A percentile compares a stretch with the other conserved stretches of the same genome.
Evolutionary conservation across 2,797 vertebrate genomes (phyloP).

Genomic region (Hoplostethus mediterraneus): DNA sequence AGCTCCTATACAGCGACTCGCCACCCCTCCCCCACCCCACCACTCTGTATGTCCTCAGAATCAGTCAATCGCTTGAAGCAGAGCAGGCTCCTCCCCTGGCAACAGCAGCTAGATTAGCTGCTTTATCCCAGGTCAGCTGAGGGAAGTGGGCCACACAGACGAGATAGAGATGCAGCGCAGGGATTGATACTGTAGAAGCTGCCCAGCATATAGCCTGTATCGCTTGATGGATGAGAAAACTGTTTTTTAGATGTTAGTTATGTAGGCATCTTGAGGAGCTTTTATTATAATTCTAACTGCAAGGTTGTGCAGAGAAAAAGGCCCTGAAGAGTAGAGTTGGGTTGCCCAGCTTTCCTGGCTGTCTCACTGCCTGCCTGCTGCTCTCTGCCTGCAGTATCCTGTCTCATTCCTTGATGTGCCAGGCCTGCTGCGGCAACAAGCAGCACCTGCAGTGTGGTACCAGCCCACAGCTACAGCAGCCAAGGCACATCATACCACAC

Average conservation of each 20-base stretch:
- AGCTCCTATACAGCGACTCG: slow-evolving; percentile 61
- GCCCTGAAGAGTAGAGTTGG: slow-evolving; percentile 9
- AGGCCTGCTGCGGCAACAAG: slow-evolving; percentile 63
- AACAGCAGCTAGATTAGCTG: slow-evolving; percentile 80
- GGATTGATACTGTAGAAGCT: not conserved
- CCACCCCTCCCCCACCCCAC: slow-evolving; percentile 71
- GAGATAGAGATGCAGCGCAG: slow-evolving; percentile 43
- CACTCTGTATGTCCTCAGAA: slow-evolving; percentile 70
- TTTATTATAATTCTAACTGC: not conserved
- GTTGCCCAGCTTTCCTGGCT: slow-evolving; percentile 15
- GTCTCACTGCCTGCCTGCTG: slow-evolving; percentile 36
- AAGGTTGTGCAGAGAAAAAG: not conserved
- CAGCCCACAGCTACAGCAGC: slow-evolving; percentile 61
- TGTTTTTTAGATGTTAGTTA: slow-evolving; percentile 1
- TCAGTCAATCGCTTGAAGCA: slow-evolving; percentile 67
- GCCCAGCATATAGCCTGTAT: not conserved
- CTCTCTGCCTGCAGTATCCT: slow-evolving; percentile 62
- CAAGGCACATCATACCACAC: slow-evolving; percentile 48
- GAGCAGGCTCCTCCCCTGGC: slow-evolving; percentile 78
- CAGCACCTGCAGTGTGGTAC: slow-evolving; percentile 58
- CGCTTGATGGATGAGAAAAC: not conserved
- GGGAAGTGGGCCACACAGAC: slow-evolving; percentile 80
- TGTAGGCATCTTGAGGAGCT: not conserved
- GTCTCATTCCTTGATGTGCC: slow-evolving; percentile 60
- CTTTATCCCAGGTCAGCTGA: slow-evolving; percentile 81